Conservation (phyloP, 1,140 invertebrate genomes). For the Leptoteleia sp. region DNA sequence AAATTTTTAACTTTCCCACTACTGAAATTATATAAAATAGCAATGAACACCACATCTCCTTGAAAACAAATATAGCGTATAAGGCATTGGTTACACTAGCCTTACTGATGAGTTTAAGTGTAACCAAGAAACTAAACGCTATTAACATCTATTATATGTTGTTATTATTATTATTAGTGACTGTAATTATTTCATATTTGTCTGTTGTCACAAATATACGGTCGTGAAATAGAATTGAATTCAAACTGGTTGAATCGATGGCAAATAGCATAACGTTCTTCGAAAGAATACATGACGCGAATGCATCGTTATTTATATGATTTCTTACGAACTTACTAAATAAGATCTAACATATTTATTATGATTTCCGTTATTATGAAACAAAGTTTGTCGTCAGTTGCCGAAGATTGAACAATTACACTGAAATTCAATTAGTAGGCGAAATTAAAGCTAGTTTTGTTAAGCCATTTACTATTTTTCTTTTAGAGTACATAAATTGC, state of each 20-base stretch:
- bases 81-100: too few relatives aligned
- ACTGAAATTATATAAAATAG: too few relatives aligned
- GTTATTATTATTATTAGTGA: not conserved
- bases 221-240: too few relatives aligned
- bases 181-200: too few relatives aligned
- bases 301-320: not conserved
- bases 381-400: slow-evolving; percentile 42
- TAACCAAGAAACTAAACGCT: too few relatives aligned
- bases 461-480: not conserved
- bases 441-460: slow-evolving; percentile 5
- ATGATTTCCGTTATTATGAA: slow-evolving; percentile 31
- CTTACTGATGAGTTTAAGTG: too few relatives aligned
- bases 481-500: slow-evolving; percentile 18
- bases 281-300: not conserved
- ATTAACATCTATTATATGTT: not conserved
- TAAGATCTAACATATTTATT: slow-evolving; percentile 20
- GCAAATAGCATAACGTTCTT: not conserved
- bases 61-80: too few relatives aligned
- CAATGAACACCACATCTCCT: too few relatives aligned
- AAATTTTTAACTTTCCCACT: too few relatives aligned
- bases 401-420: slow-evolving; percentile 6
- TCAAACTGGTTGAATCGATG: too few relatives aligned
- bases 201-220: too few relatives aligned
- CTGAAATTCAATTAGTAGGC: not conserved
- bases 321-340: slow-evolving; percentile 5